Evolutionary conservation across 64 coral and sea anemone species (phyloP), one percentile per base, ranked within the genome.

Genomic region (Actinia equina): DNA sequence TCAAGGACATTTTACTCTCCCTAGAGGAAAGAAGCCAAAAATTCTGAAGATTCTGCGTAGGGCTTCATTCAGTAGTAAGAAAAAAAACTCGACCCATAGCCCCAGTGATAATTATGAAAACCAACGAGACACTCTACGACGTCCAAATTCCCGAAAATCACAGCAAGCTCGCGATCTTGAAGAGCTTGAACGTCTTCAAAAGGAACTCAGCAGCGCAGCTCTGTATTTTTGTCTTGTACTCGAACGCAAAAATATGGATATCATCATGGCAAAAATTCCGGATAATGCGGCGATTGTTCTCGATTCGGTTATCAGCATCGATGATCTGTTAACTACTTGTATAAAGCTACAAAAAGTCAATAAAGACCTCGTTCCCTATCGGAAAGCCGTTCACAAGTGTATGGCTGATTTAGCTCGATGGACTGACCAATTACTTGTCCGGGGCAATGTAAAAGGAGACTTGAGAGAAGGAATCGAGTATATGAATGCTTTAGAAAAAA

Each of bases 301-400:
- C 61, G 97, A 95, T 58, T 99, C 97, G 17, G 84, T 99, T 45
- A 99, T 95, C 55, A 90, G 94, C 78, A 99, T 99, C 16, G 97
- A 99, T 76, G 91, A 89, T 58, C 91, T 99, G 90, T 74, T 99
- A 56, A 90, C 97, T 13, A 90, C 93, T 13, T 99, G 91, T 85
- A 87, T 99, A n/a, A 91, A 91, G 22, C 77, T 95, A 22, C 91
- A 99, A 54, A 88, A 82, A 44, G 85, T 79, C 53, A 92, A 92
- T 23, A 93, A 92, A 20, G 91, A 92, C 63, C 64, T 90, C 53
- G 77, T 94, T 56, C 86, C 91, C 6, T 87, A 97, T 70, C 88
- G 97, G 7, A 93, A 90, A 80, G 82, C 88, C 22, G 88, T 99
- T 82, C 97, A 99, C 43, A 83, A 95, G 44, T 90, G 91, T 65